Evolutionary conservation across 1,140 invertebrate genomes (phyloP).

Genomic region (Orchestia grillus): DNA sequence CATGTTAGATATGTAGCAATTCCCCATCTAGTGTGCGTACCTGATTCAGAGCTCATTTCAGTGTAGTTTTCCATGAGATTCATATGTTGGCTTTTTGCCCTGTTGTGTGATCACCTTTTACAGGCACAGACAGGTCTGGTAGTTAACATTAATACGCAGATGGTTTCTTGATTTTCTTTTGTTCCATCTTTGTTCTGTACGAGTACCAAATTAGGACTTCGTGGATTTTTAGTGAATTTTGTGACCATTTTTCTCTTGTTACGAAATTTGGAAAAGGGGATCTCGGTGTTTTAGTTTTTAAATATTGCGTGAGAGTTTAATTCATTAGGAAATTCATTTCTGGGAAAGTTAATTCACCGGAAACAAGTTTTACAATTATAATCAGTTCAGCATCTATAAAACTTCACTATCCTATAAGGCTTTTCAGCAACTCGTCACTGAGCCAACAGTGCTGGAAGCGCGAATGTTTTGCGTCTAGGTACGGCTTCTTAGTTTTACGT

Average conservation of each 20-base stretch:
- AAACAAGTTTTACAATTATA: too few species aligned
- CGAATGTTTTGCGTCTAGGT: background rate
- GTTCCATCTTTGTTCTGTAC: background rate
- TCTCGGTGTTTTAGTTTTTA: background rate
- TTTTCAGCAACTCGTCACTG: background rate
- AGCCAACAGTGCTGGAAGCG: too few species aligned
- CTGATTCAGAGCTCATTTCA: background rate
- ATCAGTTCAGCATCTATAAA: background rate
- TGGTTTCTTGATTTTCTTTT: background rate
- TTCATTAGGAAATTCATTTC: too few species aligned
- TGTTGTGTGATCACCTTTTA: background rate
- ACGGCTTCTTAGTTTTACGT: background rate
- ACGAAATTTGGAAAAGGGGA: background rate
- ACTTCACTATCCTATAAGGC: background rate
- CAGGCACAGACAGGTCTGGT: background rate
- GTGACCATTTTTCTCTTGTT: background rate
- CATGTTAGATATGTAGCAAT: too few species aligned
- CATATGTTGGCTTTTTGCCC: background rate
- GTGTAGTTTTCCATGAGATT: background rate
- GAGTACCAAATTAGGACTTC: background rate
- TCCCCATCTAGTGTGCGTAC: background rate
- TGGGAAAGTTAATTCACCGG: too few species aligned
- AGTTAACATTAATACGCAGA: background rate
- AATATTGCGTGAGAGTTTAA: background rate
- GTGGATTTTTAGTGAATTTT: background rate